phyloP scores from a whole-genome alignment of 1,140 invertebrate species.

The Plectrocnemia conspersa region DNA sequence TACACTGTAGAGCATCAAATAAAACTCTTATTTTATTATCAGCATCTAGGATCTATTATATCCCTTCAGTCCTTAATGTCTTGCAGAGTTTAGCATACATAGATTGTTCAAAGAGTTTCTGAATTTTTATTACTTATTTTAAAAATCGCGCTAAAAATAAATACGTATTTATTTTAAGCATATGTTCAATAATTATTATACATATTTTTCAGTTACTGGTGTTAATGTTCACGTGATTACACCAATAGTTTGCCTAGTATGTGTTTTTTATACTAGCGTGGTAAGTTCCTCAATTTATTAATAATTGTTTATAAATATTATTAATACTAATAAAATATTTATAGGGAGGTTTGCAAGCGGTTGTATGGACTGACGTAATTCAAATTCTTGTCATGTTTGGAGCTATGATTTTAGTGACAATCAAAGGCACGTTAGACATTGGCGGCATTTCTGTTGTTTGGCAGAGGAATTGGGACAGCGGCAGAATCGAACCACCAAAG shows the following conservation, averaged over 20 bases:
- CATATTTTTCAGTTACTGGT: slow-evolving; percentile 67
- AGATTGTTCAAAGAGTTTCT: too few relatives aligned
- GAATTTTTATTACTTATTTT: too few relatives aligned
- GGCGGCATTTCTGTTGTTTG: slow-evolving; percentile 73
- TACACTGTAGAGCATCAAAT: too few relatives aligned
- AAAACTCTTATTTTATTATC: too few relatives aligned
- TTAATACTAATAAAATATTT: slow-evolving; percentile 33
- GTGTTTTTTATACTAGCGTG: slow-evolving; percentile 88
- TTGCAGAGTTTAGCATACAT: too few relatives aligned
- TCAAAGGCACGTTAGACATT: slow-evolving; percentile 76
- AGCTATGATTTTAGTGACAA: slow-evolving; percentile 72
- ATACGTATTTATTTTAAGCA: background rate
- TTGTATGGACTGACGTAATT: slow-evolving; percentile 91
- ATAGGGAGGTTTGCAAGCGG: slow-evolving; percentile 87
- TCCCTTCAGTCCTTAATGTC: too few relatives aligned
- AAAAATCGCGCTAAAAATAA: background rate
- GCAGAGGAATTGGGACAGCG: slow-evolving; percentile 64
- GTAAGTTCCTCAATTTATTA: slow-evolving; percentile 53
- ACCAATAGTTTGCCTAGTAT: slow-evolving; percentile 79
- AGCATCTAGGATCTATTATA: too few relatives aligned
- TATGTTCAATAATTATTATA: slow-evolving; percentile 4
- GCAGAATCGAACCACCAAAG: slow-evolving; percentile 73
- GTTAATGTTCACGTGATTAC: slow-evolving; percentile 78
- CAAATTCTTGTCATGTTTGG: slow-evolving; percentile 81
- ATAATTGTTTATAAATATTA: slow-evolving; percentile 9